Conservation (phyloP, 2,113 vertebrate genomes). For the Anhinga rufa region DNA sequence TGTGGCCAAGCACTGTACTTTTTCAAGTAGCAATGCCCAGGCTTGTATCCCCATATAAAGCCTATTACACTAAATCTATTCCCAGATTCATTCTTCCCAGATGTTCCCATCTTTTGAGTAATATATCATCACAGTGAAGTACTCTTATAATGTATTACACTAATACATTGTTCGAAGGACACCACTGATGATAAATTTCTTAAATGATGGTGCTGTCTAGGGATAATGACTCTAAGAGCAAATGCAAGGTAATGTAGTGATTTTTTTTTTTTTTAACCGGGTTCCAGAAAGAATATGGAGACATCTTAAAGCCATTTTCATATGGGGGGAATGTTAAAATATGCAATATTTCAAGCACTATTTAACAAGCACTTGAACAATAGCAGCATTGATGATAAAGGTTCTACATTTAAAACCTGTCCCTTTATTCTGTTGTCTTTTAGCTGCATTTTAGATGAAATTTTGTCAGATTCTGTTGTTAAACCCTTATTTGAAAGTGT, state of each 20-base stretch:
- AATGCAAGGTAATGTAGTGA: conserved; percentile 71
- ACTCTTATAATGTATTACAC: conserved; percentile 71
- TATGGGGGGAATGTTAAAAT: conserved; percentile 44
- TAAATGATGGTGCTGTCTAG: conserved; percentile 76
- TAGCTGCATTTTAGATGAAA: neutral
- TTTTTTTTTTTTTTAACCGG: conserved; percentile 50
- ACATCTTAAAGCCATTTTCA: conserved; percentile 59
- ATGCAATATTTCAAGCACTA: conserved; percentile 55
- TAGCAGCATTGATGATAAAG: conserved; percentile 47
- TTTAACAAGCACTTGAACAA: conserved; percentile 45
- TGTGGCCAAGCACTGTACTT: neutral
- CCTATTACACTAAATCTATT: conserved; percentile 59
- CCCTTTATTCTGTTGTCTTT: conserved; percentile 34
- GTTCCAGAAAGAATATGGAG: conserved; percentile 58
- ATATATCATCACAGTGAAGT: conserved; percentile 68
- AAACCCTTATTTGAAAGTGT: neutral
- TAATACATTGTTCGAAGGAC: conserved; percentile 75
- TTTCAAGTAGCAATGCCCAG: neutral
- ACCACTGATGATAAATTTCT: conserved; percentile 75
- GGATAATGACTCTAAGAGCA: conserved; percentile 76
- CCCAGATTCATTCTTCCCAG: conserved; percentile 62
- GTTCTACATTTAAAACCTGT: conserved; percentile 41
- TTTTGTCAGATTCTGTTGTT: conserved; percentile 25
- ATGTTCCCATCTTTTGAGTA: conserved; percentile 65
- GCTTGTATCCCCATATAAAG: conserved; percentile 9